Base-by-base conservation (phyloP, 2,888 invertebrate species). In the Tromatobia lineatoria region DNA sequence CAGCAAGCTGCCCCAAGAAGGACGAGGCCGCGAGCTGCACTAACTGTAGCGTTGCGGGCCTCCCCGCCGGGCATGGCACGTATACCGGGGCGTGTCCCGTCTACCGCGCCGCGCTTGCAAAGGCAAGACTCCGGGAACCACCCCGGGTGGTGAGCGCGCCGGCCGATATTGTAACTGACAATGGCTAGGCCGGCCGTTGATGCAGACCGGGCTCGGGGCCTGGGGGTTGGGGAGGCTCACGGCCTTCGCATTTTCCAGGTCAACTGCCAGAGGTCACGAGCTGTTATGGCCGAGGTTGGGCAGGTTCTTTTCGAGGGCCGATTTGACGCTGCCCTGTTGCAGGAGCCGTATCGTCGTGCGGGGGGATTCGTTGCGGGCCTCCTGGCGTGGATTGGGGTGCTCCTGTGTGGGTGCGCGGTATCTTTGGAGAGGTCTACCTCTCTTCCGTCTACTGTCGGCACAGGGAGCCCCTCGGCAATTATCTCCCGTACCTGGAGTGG, bases 311-410 rank as follows among this genome's bases (percentile, higher is more conserved):
- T 29, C 15, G 76, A 67, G 54, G 67, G 54, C 23, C 67, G 76
- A 52, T 76, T 54, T n/a, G 67, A 23, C 13, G 76, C 76, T 8
- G 76, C 76, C 23, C 57, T 76, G 38, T 25, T 76, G 54, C 67
- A 76, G 67, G 76, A 75, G 47, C 75, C 75, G 3, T 75, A 66
- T 25, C 52, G 66, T 15, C 64, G 75, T 8, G 15, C 25, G 8
- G 29, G 75, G 13, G 75, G 64, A 3, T n/a, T 64, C 52, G 38
- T 75, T 15, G 75, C 75, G 15, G 66, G 76, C 10, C 66, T 66
- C 10, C 76, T 66, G 54, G 66, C 76, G 0, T 66, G 66, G 54
- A 45, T 15, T 42, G 66, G 66, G 66, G 66, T 11, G 47, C 66
- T 7, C 15, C 66, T 11, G 66, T 67, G 66, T 67, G 66, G 45